Percentiles rank a stretch among this genome's conserved stretches.
phyloP scores from a whole-genome alignment of 2,888 invertebrate species.

The Pemphredon lugubris region DNA sequence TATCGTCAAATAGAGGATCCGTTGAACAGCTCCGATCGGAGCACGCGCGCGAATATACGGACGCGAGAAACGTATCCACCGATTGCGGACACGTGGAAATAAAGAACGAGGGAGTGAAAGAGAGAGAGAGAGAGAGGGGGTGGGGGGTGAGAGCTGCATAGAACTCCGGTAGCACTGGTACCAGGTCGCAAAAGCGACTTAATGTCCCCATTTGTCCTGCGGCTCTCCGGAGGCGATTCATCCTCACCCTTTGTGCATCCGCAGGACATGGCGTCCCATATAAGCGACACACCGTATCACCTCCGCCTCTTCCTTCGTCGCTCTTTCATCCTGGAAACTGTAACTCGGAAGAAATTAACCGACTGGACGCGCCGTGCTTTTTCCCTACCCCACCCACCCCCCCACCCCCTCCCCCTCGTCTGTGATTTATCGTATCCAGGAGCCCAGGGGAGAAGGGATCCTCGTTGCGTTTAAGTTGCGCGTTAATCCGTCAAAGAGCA shows the following conservation, averaged over 20 bases:
- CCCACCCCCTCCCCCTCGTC: neutral
- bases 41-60: too few species aligned
- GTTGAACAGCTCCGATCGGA: too few species aligned
- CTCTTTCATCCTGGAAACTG: slow-evolving; percentile 58
- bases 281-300: slow-evolving; percentile 69
- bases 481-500: too few species aligned
- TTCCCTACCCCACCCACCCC: neutral
- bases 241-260: slow-evolving; percentile 71
- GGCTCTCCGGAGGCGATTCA: slow-evolving; percentile 77
- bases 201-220: slow-evolving; percentile 79
- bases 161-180: slow-evolving; percentile 65
- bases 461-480: too few species aligned
- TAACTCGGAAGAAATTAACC: slow-evolving; percentile 66
- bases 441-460: too few species aligned
- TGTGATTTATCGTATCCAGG: neutral
- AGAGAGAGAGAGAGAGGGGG: slow-evolving; percentile 30
- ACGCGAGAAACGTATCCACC: slow-evolving; percentile 20
- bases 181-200: slow-evolving; percentile 76
- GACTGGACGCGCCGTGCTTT: slow-evolving; percentile 42
- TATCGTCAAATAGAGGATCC: too few species aligned
- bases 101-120: slow-evolving; percentile 32
- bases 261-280: slow-evolving; percentile 60
- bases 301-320: slow-evolving; percentile 43
- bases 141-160: slow-evolving; percentile 22
- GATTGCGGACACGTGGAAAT: slow-evolving; percentile 48